Base-by-base conservation (phyloP, 2,888 invertebrate species). In the Glaucopsyche alexis region DNA sequence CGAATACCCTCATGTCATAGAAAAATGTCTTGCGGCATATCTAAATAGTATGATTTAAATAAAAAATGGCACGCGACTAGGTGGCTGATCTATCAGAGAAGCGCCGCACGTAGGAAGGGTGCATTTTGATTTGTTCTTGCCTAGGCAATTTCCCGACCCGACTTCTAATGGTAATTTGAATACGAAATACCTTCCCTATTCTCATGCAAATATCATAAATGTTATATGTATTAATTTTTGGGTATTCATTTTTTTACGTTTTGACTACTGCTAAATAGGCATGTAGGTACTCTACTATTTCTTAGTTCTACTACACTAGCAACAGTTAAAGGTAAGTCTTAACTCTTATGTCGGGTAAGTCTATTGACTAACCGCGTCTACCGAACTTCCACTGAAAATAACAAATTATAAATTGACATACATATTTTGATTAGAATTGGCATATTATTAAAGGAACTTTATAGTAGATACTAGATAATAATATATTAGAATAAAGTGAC, bases 81-180 rank as follows among this genome's bases (percentile, higher is more conserved):
- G 87, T 87, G 84, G 82, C 82, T 82, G 82, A 85, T 87, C 89
- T 88, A 89, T 88, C 91, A 91, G 83, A 83, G 79, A 90, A 87
- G 81, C 91, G 81, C 84, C 85, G 88, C 93, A 93, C 93, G 93
- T 93, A 87, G 82, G 87, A 88, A 91, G 93, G 93, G 93, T 93
- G 93, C 91, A 93, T 93, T 92, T 91, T 92, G 91, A 91, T 91
- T 92, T 91, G 90, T 91, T 88, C 88, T 88, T 86, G 85, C 84
- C 84, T 84, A 87, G 86, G 88, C 89, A 86, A 87, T 85, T 87
- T 84, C 79, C 81, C 80, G 16, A 19, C 50, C 19, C 71, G 50
- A 16, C 38, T 50, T 71, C 55, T 71, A 55, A 71, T 71, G 52
- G n/a, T 55, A 52, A 71, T 71, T 55, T 69, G 69, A 69, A 69